Evolutionary conservation across 2,888 invertebrate species (phyloP).

Genomic region (Anagyrus pseudococci): DNA sequence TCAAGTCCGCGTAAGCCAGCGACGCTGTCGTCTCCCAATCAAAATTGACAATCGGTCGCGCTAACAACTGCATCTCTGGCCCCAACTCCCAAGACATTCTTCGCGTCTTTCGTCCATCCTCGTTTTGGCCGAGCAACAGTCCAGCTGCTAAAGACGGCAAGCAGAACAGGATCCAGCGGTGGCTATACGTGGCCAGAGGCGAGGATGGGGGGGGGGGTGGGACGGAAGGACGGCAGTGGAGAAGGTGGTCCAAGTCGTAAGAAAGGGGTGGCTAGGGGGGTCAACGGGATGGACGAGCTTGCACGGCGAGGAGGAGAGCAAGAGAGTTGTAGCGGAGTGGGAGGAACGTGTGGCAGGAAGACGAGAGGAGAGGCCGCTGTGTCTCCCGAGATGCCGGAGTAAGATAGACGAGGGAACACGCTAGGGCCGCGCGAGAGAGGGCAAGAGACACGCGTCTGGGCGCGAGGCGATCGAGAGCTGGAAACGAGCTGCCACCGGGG

Average conservation of each 20-base stretch:
- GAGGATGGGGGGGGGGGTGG: constrained; percentile 8
- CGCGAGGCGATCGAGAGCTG: constrained; percentile 35
- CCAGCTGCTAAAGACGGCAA: constrained; percentile 19
- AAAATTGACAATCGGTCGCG: neutral
- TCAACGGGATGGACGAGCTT: neutral
- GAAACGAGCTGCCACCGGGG: constrained; percentile 27
- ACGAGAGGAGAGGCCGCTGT: constrained; percentile 14
- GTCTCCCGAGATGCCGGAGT: constrained; percentile 34
- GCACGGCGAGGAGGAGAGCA: neutral
- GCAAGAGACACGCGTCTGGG: constrained; percentile 39
- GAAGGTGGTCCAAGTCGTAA: neutral
- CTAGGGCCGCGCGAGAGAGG: constrained; percentile 13
- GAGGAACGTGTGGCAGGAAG: constrained; percentile 50
- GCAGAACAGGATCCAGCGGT: constrained; percentile 35
- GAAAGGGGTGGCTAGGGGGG: constrained; percentile 8
- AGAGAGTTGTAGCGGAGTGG: neutral
- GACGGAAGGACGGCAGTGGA: neutral
- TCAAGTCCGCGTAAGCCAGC: too few species aligned
- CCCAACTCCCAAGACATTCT: neutral
- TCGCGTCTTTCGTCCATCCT: neutral
- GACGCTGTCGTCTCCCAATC: too few species aligned
- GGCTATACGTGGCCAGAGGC: constrained; percentile 19
- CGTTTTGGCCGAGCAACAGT: neutral
- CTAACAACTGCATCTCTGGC: neutral
- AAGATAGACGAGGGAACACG: constrained; percentile 39